Evolutionary conservation across 2,888 invertebrate species (phyloP).

Genomic region (Yponomeuta cagnagella): DNA sequence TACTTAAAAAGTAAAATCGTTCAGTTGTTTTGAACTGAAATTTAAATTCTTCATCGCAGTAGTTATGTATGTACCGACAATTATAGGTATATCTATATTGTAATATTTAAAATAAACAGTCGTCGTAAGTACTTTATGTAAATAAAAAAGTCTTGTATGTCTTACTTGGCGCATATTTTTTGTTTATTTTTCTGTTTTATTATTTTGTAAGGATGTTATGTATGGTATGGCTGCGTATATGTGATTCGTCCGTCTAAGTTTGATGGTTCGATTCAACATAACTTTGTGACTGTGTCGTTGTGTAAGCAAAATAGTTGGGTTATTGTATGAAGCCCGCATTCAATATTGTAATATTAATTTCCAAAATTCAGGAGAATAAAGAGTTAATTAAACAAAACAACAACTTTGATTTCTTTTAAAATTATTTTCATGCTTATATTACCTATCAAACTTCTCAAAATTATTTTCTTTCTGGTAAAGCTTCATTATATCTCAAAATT

Average conservation of each 20-base stretch:
- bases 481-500: background rate
- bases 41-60: slow-evolving; percentile 32
- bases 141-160: slow-evolving; percentile 63
- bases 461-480: background rate
- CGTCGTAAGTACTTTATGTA: slow-evolving; percentile 42
- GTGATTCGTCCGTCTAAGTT: slow-evolving; percentile 4
- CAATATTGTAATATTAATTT: slow-evolving; percentile 76
- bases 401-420: slow-evolving; percentile 28
- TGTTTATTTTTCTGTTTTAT: slow-evolving; percentile 55
- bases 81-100: slow-evolving; percentile 60
- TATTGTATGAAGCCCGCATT: slow-evolving; percentile 73
- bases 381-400: slow-evolving; percentile 63
- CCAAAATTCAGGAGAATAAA: slow-evolving; percentile 75
- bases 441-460: background rate
- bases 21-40: slow-evolving; percentile 30
- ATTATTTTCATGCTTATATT: background rate
- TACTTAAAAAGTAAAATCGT: slow-evolving; percentile 32
- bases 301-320: slow-evolving; percentile 74
- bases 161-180: slow-evolving; percentile 71
- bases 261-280: slow-evolving; percentile 40
- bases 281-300: slow-evolving; percentile 66
- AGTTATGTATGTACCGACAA: slow-evolving; percentile 60
- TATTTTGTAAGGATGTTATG: slow-evolving; percentile 49
- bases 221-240: slow-evolving; percentile 56
- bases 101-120: slow-evolving; percentile 25